Percentiles rank a stretch among this genome's conserved stretches.
These are phyloP conservation scores for Turdus rufiventris DNA, from an alignment of 2,113 vertebrate genomes.

Conservation along the genomic window DNA sequence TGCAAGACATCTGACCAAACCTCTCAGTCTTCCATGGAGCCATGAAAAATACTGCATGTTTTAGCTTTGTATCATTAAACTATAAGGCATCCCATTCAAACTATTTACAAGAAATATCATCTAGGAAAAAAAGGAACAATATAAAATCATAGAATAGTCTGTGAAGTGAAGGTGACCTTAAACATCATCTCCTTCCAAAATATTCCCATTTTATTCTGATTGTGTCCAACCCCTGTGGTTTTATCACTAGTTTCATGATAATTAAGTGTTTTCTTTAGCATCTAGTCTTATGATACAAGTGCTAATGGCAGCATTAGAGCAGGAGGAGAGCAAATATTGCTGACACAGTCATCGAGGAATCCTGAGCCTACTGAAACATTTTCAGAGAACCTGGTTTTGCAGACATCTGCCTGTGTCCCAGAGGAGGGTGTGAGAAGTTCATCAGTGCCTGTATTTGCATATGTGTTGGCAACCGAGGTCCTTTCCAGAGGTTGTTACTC, in stretches of 20 bases:
- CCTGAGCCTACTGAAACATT: background rate
- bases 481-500: background rate
- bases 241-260: background rate
- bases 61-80: background rate
- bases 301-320: background rate
- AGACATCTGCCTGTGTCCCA: background rate
- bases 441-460: background rate
- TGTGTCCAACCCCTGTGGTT: background rate
- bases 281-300: background rate
- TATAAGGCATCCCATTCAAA: background rate
- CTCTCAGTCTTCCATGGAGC: background rate
- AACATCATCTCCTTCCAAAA: background rate
- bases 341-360: background rate
- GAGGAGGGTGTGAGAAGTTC: background rate
- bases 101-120: background rate
- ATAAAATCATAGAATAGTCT: background rate
- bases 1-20: background rate
- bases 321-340: background rate
- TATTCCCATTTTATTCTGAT: background rate
- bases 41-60: background rate
- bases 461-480: background rate
- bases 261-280: background rate
- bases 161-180: background rate
- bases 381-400: background rate
- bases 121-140: background rate